Conservation (phyloP, 1,140 invertebrate species). For the Teleogryllus occipitalis region DNA sequence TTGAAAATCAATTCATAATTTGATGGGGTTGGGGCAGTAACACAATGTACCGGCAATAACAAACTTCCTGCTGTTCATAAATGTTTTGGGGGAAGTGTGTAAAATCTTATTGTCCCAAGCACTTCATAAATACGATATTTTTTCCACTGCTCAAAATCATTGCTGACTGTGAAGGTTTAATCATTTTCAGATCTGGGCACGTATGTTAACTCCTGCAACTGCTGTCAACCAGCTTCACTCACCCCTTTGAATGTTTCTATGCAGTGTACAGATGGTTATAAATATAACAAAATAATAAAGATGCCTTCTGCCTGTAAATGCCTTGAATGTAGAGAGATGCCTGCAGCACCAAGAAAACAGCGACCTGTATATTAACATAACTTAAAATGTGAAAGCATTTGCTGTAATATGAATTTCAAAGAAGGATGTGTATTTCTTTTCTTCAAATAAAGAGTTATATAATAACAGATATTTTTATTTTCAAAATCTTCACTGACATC, state of each 20-base stretch:
- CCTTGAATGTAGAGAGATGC: slow-evolving; percentile 36
- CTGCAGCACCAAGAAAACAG: neutral
- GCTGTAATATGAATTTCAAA: too few relatives aligned
- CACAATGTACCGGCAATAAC: too few relatives aligned
- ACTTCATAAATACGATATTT: neutral
- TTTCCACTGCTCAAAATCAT: neutral
- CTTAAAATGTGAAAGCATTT: too few relatives aligned
- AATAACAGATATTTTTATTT: neutral
- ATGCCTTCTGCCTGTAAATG: slow-evolving; percentile 47
- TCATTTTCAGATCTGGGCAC: slow-evolving; percentile 39
- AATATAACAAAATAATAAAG: slow-evolving; percentile 39
- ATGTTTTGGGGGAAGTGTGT: neutral
- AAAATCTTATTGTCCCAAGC: neutral
- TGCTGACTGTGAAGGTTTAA: neutral
- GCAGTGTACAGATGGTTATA: slow-evolving; percentile 43
- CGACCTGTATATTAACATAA: neutral
- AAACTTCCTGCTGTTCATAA: too few relatives aligned
- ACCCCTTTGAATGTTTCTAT: slow-evolving; percentile 38
- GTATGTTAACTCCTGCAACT: slow-evolving; percentile 47
- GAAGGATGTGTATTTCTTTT: too few relatives aligned
- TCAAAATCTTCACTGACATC: neutral
- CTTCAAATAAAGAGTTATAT: neutral
- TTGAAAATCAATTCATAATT: too few relatives aligned
- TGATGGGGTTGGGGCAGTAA: too few relatives aligned
- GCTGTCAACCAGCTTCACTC: slow-evolving; percentile 46